A percentile compares a stretch with the other conserved stretches of the same genome.
phyloP scores from a whole-genome alignment of 2,888 invertebrate species.

The Andrena bucephala region DNA sequence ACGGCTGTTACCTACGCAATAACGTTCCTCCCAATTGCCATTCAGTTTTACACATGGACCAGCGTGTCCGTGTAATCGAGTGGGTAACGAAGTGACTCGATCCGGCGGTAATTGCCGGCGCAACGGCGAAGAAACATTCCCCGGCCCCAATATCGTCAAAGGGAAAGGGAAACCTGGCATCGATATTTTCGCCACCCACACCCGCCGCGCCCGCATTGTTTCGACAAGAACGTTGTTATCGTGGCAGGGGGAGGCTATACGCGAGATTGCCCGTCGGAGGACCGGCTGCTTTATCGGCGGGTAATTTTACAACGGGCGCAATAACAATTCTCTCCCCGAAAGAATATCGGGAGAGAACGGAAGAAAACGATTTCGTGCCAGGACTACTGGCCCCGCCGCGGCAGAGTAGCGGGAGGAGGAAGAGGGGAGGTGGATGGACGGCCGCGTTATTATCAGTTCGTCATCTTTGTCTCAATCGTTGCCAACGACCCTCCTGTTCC shows the following conservation, averaged over 20 bases:
- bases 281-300: conserved; percentile 44
- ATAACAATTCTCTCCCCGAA: conserved; percentile 49
- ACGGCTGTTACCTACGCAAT: conserved; percentile 9
- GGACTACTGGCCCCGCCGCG: neutral
- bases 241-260: neutral
- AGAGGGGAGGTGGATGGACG: neutral
- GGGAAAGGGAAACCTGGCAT: neutral
- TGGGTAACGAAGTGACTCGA: conserved; percentile 38
- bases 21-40: conserved; percentile 7
- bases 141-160: neutral
- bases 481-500: conserved; percentile 42
- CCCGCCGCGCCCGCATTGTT: conserved; percentile 31
- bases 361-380: conserved; percentile 36
- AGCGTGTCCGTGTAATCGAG: conserved; percentile 32
- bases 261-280: conserved; percentile 40
- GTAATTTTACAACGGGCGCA: conserved; percentile 55
- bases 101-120: conserved; percentile 33
- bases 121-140: neutral
- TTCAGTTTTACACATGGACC: conserved; percentile 25
- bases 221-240: conserved; percentile 35
- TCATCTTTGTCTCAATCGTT: conserved; percentile 63
- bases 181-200: conserved; percentile 33
- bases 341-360: conserved; percentile 36
- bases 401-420: neutral
- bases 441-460: conserved; percentile 67